These are phyloP conservation scores for Himalopsyche kuldschensis DNA, from an alignment of 2,888 invertebrate genomes.

Conservation along the genomic window DNA sequence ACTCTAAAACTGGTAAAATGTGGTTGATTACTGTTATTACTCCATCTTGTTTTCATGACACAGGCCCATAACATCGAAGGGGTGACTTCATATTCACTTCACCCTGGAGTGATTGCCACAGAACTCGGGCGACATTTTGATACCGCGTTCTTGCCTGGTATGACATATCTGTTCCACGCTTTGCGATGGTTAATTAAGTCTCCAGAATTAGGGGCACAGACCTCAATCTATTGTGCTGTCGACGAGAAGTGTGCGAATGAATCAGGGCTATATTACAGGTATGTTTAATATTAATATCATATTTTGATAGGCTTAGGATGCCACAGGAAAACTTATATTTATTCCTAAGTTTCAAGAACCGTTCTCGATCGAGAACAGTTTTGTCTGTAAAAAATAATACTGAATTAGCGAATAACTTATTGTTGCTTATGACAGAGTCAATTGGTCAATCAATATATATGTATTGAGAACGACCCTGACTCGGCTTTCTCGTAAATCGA, in stretches of 20 bases:
- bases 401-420: too few relatives aligned
- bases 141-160: slow-evolving; percentile 45
- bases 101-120: slow-evolving; percentile 67
- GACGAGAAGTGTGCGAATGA: slow-evolving; percentile 63
- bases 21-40: background rate
- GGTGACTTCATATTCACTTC: slow-evolving; percentile 64
- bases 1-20: background rate
- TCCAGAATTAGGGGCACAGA: slow-evolving; percentile 72
- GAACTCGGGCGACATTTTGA: slow-evolving; percentile 65
- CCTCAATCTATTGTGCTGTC: slow-evolving; percentile 69
- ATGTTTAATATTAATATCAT: too few relatives aligned
- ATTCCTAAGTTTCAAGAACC: background rate
- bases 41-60: background rate
- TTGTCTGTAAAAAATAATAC: background rate
- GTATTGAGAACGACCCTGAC: too few relatives aligned
- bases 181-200: slow-evolving; percentile 57
- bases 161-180: slow-evolving; percentile 48
- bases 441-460: background rate
- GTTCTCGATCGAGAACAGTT: background rate
- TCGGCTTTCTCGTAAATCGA: too few relatives aligned
- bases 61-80: slow-evolving; percentile 50
- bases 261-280: slow-evolving; percentile 62
- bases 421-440: too few relatives aligned
- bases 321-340: background rate
- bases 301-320: background rate